Evolutionary conservation across 2,113 vertebrate species (phyloP).

Genomic region (Phoenicopterus ruber): DNA sequence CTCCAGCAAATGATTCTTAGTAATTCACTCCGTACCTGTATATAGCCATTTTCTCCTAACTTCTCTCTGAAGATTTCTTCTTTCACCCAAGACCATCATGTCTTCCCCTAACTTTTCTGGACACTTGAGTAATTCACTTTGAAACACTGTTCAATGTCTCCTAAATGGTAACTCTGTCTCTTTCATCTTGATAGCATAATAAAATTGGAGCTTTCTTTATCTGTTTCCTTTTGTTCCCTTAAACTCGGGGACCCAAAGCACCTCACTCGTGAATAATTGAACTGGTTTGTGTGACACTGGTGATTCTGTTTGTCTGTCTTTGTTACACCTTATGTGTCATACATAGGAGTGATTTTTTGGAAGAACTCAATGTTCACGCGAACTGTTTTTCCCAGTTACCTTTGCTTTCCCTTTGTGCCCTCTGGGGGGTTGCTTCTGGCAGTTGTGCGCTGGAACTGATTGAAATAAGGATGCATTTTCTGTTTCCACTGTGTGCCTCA

Average conservation of each 20-base stretch:
- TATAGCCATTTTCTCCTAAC: neutral
- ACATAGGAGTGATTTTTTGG: neutral
- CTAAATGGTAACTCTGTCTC: neutral
- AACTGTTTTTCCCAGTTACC: neutral
- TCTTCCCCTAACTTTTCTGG: neutral
- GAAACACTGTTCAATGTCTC: neutral
- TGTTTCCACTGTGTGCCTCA: fast-evolving
- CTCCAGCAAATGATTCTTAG: neutral
- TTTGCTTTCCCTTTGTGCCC: neutral
- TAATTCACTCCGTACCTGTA: neutral
- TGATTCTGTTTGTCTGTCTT: neutral
- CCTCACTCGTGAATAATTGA: neutral
- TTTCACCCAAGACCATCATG: neutral
- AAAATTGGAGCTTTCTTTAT: neutral
- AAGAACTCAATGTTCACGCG: neutral
- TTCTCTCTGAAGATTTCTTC: neutral
- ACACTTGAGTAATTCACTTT: neutral
- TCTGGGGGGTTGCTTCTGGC: neutral
- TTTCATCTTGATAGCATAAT: neutral
- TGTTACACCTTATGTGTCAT: neutral
- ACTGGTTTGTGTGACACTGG: neutral
- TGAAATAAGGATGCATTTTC: neutral
- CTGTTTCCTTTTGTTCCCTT: neutral
- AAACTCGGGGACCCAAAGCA: neutral
- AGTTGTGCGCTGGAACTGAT: neutral